Evolutionary conservation across 2,797 vertebrate genomes (phyloP).

Genomic region (Morus bassanus): DNA sequence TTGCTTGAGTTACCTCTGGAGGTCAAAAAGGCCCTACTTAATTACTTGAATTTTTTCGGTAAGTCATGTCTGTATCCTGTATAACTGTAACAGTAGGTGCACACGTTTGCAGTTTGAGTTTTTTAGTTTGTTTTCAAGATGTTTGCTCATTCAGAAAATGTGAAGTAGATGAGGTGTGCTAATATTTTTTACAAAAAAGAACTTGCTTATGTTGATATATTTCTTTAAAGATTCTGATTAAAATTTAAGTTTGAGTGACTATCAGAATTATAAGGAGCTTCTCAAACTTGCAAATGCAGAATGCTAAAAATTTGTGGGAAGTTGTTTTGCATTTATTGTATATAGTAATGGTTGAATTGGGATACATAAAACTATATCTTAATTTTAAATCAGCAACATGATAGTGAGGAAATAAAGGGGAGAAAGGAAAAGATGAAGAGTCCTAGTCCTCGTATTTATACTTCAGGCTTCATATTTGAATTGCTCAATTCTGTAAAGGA

Average conservation of each 20-base stretch:
- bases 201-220: background rate
- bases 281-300: background rate
- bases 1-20: background rate
- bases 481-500: background rate
- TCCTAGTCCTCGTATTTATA: background rate
- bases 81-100: background rate
- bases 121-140: background rate
- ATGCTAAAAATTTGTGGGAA: background rate
- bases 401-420: background rate
- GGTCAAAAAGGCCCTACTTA: background rate
- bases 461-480: background rate
- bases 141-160: background rate
- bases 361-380: background rate
- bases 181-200: background rate
- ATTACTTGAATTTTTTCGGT: background rate
- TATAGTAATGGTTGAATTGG: background rate
- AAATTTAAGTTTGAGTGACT: background rate
- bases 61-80: background rate
- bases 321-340: background rate
- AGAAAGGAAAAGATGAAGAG: background rate
- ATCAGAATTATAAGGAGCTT: background rate
- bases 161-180: background rate
- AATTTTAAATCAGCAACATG: background rate
- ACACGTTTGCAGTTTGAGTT: background rate
- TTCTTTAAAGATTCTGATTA: background rate